Evolutionary conservation across 2,113 vertebrate species (phyloP).

Genomic region (Elaphurus davidianus): DNA sequence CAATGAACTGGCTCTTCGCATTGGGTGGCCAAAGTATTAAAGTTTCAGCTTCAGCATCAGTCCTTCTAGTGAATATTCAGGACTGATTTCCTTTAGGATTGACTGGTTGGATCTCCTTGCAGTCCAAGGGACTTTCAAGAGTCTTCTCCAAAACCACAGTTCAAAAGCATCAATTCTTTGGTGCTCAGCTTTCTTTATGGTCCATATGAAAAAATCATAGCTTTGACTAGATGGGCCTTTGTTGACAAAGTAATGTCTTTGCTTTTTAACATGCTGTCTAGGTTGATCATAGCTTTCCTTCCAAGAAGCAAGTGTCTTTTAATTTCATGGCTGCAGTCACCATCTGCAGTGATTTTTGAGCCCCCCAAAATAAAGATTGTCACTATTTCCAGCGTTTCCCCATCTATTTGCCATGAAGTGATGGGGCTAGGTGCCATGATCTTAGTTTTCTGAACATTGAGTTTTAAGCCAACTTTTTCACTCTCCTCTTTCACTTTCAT

Average conservation of each 20-base stretch:
- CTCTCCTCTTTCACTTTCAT: not conserved
- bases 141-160: not conserved
- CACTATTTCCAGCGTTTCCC: not conserved
- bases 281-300: not conserved
- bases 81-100: not conserved
- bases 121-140: not conserved
- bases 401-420: not conserved
- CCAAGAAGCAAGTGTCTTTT: not conserved
- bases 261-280: not conserved
- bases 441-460: not conserved
- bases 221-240: not conserved
- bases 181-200: not conserved
- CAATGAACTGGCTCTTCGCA: not conserved
- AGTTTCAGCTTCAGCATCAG: not conserved
- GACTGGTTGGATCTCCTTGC: not conserved
- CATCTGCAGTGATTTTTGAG: not conserved
- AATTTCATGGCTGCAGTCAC: not conserved
- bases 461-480: not conserved
- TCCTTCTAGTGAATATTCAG: not conserved
- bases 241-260: not conserved
- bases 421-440: not conserved
- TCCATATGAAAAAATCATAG: not conserved
- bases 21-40: fast-evolving
- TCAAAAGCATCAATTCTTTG: not conserved
- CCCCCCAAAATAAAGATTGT: not conserved